These are phyloP conservation scores for Cyclophora albipunctata DNA, from an alignment of 2,888 invertebrate species.

Conservation along the genomic window DNA sequence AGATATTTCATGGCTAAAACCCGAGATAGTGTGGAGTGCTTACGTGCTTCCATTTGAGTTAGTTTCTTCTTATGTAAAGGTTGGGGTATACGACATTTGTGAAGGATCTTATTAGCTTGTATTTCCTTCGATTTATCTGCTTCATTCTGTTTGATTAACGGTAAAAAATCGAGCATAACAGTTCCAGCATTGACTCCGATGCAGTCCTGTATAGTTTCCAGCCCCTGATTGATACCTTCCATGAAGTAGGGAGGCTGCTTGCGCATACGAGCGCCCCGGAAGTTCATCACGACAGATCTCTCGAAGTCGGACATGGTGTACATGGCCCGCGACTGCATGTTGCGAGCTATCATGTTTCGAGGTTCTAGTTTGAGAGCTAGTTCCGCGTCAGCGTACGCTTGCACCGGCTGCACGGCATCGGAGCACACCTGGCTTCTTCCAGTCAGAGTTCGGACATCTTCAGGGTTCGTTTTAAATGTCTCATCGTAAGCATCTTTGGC, in stretches of 20 bases:
- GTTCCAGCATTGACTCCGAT: constrained; percentile 60
- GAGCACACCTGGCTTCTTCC: constrained; percentile 64
- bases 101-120: constrained; percentile 38
- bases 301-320: constrained; percentile 68
- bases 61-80: constrained; percentile 44
- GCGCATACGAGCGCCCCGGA: constrained; percentile 46
- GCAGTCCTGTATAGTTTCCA: constrained; percentile 66
- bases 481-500: constrained; percentile 61
- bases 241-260: constrained; percentile 60
- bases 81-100: constrained; percentile 54
- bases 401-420: constrained; percentile 57
- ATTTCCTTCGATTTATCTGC: constrained; percentile 31
- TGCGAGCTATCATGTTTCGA: constrained; percentile 55
- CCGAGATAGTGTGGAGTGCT: constrained; percentile 48
- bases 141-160: constrained; percentile 57
- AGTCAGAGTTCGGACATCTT: constrained; percentile 53
- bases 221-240: constrained; percentile 64
- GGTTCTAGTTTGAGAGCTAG: constrained; percentile 59
- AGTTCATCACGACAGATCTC: constrained; percentile 63
- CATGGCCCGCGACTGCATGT: constrained; percentile 64
- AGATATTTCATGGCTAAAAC: constrained; percentile 68
- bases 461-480: constrained; percentile 45
- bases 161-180: constrained; percentile 60
- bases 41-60: constrained; percentile 61
- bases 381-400: constrained; percentile 61